Evolutionary conservation across 1,140 invertebrate species (phyloP).

Genomic region (Zaprionus taronus): DNA sequence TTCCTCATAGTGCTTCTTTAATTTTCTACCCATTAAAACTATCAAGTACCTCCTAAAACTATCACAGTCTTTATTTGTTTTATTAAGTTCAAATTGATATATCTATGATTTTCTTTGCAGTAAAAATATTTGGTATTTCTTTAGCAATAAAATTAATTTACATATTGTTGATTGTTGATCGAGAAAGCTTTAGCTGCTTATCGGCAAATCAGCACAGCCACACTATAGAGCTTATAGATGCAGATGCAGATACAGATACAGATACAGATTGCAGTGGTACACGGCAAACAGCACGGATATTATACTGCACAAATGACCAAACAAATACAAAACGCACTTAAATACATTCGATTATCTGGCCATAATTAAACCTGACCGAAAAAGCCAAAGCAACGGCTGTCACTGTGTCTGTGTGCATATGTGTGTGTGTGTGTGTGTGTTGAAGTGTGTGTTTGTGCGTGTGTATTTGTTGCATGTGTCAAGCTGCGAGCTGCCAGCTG

Average conservation of each 20-base stretch:
- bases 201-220: background rate
- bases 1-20: background rate
- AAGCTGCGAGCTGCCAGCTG: conserved; percentile 21
- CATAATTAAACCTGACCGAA: conserved; percentile 44
- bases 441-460: background rate
- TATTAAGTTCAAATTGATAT: background rate
- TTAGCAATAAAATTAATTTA: background rate
- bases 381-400: conserved; percentile 14
- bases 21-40: background rate
- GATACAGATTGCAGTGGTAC: background rate
- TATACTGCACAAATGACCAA: background rate
- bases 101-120: background rate
- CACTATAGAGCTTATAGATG: background rate
- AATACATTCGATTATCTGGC: conserved; percentile 32
- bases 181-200: background rate
- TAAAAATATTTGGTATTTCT: background rate
- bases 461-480: conserved; percentile 19
- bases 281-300: background rate
- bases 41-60: too few species aligned
- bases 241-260: background rate
- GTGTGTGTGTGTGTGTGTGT: too few species aligned
- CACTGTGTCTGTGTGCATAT: background rate
- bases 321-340: conserved; percentile 9
- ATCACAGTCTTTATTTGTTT: background rate
- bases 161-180: background rate